A percentile compares a stretch with the other conserved stretches of the same genome.
phyloP scores from a whole-genome alignment of 2,888 invertebrate species.

The Bembecia ichneumoniformis region DNA sequence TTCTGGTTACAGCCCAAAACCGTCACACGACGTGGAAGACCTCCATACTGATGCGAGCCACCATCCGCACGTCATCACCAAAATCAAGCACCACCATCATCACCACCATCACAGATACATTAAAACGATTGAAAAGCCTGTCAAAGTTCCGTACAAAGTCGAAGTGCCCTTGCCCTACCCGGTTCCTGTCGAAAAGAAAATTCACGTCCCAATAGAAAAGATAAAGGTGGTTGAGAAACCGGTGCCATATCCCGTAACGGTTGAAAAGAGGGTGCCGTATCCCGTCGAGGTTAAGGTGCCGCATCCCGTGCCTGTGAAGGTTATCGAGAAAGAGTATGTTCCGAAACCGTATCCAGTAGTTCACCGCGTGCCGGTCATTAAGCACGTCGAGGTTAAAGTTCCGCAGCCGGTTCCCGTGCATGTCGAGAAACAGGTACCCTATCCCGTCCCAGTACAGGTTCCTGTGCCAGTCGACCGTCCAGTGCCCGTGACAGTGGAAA shows the following conservation, averaged over 20 bases:
- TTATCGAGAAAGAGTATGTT: conserved; percentile 62
- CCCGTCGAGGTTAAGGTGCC: conserved; percentile 59
- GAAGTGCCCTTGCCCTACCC: conserved; percentile 72
- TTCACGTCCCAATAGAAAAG: conserved; percentile 46
- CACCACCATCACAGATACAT: conserved; percentile 77
- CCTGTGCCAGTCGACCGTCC: conserved; percentile 43
- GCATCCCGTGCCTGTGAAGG: conserved; percentile 64
- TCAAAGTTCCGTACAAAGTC: conserved; percentile 63
- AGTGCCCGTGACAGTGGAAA: conserved; percentile 54
- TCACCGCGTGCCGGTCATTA: conserved; percentile 53
- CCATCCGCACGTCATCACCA: conserved; percentile 40
- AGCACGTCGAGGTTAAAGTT: conserved; percentile 55
- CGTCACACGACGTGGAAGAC: conserved; percentile 30
- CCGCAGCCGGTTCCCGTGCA: conserved; percentile 49
- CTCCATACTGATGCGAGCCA: conserved; percentile 39
- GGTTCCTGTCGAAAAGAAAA: conserved; percentile 52
- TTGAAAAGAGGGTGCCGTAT: conserved; percentile 60
- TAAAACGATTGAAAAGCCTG: conserved; percentile 73
- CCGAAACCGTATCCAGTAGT: conserved; percentile 62
- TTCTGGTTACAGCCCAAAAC: conserved; percentile 43
- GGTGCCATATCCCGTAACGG: conserved; percentile 53
- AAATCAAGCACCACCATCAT: conserved; percentile 75
- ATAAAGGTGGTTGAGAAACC: conserved; percentile 31
- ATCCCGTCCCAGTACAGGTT: conserved; percentile 48
- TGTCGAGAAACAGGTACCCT: conserved; percentile 57